Conservation (phyloP, 2,113 vertebrate species). For the Aplodontia rufa region DNA sequence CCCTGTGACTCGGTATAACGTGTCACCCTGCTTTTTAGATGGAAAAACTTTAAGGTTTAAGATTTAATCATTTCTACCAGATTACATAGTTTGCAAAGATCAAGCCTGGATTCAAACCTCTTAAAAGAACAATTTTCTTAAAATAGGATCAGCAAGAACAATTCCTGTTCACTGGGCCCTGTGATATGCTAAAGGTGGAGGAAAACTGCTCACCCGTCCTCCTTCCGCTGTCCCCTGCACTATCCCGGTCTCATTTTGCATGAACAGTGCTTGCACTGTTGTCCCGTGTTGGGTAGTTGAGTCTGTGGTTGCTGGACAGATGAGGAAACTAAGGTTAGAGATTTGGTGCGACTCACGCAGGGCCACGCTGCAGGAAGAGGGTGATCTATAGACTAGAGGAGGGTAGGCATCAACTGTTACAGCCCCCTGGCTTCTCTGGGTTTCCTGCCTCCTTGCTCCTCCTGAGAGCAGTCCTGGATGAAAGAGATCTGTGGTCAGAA, state of each 20-base stretch:
- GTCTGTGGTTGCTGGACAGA: not conserved
- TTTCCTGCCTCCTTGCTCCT: not conserved
- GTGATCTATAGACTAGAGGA: fast-evolving
- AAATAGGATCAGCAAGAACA: not conserved
- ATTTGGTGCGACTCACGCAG: not conserved
- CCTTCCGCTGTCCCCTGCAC: not conserved
- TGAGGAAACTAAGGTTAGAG: not conserved
- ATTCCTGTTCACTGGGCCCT: not conserved
- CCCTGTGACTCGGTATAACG: not conserved
- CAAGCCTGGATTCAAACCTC: not conserved
- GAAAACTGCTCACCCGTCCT: fast-evolving
- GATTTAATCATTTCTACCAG: not conserved
- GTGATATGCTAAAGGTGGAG: not conserved
- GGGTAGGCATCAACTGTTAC: fast-evolving
- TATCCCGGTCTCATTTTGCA: not conserved
- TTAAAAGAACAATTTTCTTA: not conserved
- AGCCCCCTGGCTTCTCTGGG: not conserved
- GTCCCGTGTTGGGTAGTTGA: not conserved
- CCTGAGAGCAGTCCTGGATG: not conserved
- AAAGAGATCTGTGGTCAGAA: not conserved
- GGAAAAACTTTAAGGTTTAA: not conserved
- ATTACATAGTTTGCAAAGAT: not conserved
- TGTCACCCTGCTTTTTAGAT: not conserved
- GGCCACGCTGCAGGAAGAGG: not conserved
- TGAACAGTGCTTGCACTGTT: fast-evolving